Evolutionary conservation across 1,140 invertebrate species (phyloP).

Genomic region (Orchestia grillus): DNA sequence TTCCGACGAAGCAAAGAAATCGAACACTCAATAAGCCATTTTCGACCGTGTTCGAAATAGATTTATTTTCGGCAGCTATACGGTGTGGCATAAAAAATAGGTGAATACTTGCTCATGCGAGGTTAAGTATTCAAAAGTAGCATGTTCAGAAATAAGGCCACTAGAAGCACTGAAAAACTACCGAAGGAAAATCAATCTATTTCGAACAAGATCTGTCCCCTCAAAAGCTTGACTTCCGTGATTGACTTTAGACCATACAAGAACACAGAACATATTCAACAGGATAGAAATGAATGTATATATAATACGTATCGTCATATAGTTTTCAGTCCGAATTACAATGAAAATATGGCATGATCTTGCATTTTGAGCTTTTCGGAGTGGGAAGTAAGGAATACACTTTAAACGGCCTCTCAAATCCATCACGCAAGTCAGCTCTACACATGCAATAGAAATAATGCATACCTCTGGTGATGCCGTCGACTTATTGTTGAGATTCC

Average conservation of each 20-base stretch:
- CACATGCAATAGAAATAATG: slow-evolving; percentile 43
- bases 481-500: background rate
- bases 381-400: background rate
- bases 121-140: background rate
- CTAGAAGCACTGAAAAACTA: background rate
- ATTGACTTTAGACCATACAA: background rate
- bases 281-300: background rate
- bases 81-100: background rate
- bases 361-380: background rate
- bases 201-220: background rate
- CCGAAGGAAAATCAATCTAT: background rate
- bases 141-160: background rate
- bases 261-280: background rate
- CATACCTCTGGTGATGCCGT: slow-evolving; percentile 22
- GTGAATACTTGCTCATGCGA: background rate
- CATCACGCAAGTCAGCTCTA: background rate
- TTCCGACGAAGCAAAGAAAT: background rate
- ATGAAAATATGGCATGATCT: background rate
- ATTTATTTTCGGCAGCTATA: background rate
- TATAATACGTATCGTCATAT: background rate
- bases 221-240: background rate
- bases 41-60: background rate
- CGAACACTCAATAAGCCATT: background rate
- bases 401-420: background rate
- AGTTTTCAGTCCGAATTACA: background rate